Base-by-base conservation (phyloP, 1,140 invertebrate genomes). In the Coenobita brevimanus region DNA sequence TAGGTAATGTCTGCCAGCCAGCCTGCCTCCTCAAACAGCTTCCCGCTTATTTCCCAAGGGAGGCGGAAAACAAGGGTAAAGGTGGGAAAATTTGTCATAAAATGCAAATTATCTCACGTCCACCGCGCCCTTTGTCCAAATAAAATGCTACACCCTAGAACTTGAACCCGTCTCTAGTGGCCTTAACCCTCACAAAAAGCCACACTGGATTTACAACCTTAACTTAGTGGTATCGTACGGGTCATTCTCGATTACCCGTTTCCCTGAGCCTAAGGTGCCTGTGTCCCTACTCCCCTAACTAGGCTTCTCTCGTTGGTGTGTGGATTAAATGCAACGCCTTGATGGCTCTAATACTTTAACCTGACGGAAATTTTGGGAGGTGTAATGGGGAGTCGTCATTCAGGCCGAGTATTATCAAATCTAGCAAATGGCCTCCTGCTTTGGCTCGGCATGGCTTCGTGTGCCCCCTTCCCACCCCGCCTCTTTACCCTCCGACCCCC, bases 291-390 rank as follows among this genome's bases (percentile, higher is more conserved):
- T 75, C 69, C 79, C 79, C 78, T 88, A 76, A 82, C 86, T 75
- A 82, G 79, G 54, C 69, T 60, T 82, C 80, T 78, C 86, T 82
- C 86, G 86, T 82, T 88, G 86, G 86, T 88, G 86, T 82, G 79
- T 82, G 86, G 86, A 88, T 88, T 88, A 88, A 88, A 88, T 88
- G 86, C 79, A 75, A 43, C 86, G 86, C 86, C 86, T 82, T 88
- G 86, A 88, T 88, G 86, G 69, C 69, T 67, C 86, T 88, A 88
- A 88, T 88, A 75, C 86, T 88, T 88, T 88, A 88, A 88, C 80
- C 69, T 88, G 86, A 88, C 86, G 78, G 79, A 88, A 88, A 88
- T 88, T 88, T 88, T 88, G 79, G 82, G 76, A 88, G 76, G 79
- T 82, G 86, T 88, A 88, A 88, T 82, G 86, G 62, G 86, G 80